Base-by-base conservation (phyloP, 2,888 invertebrate species). In the Nesidiocoris tenuis region DNA sequence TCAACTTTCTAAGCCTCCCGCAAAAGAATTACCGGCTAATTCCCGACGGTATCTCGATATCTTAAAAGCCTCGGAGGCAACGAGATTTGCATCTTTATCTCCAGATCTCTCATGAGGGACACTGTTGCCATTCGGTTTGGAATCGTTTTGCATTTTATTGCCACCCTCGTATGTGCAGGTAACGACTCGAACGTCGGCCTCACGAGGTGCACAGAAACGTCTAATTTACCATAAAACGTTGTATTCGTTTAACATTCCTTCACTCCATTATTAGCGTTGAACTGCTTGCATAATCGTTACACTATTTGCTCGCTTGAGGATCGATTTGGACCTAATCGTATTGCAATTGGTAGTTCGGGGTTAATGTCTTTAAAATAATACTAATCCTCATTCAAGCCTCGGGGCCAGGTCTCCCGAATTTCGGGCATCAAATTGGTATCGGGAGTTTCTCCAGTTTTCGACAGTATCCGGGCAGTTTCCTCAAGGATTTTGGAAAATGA, bases 1-100 rank as follows among this genome's bases (percentile, higher is more conserved):
- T n/a, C n/a, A n/a, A n/a, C n/a, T n/a, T n/a, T n/a, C n/a, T n/a
- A n/a, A n/a, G n/a, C 18, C 1, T n/a, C 39, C 39, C 3, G 65
- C n/a, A 19, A 19, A 21, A 67, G 22, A 22, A 70, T 70, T 18
- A 23, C 59, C 25, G 19, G 59, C 59, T 70, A 70, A 70, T 70
- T 70, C 25, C 57, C 25, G 57, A 22, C 22, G 22, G 70, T 70
- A 70, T 59, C 70, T 70, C n/a, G 70, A 59, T 70, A 70, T 59
- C 59, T 25, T 59, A 17, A 59, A 59, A 17, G 70, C 70, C 70
- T 70, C 25, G 23, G 23, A 70, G 70, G 70, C 70, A 70, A 24
- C 23, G 24, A 59, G 59, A 70, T 70, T 70, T 70, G 59, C 70
- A 70, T 70, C 70, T 70, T 59, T 70, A 70, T 70, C 70, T 70